Conservation (phyloP, 2,113 vertebrate genomes). For the Ceratotherium simum region DNA sequence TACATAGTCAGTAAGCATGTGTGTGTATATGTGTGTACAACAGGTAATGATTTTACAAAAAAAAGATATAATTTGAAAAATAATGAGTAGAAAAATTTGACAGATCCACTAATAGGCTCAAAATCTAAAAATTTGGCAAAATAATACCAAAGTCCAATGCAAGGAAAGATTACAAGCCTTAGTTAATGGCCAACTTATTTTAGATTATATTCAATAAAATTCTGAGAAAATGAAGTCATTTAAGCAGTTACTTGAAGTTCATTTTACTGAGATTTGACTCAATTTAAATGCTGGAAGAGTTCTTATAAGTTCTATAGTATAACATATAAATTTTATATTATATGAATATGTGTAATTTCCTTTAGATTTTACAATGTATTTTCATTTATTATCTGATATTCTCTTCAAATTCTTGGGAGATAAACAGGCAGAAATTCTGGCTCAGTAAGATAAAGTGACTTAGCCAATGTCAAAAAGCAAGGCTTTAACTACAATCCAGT, state of each 20-base stretch:
- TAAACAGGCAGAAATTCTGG: background rate
- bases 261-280: background rate
- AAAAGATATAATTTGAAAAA: background rate
- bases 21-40: background rate
- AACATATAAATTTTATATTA: background rate
- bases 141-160: background rate
- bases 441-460: background rate
- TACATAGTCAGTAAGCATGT: background rate
- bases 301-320: background rate
- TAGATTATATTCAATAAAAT: background rate
- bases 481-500: background rate
- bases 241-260: background rate
- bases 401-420: background rate
- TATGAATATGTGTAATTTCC: background rate
- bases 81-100: background rate
- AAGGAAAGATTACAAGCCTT: background rate
- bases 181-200: background rate
- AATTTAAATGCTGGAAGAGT: background rate
- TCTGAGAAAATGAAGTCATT: background rate
- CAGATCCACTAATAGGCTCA: background rate
- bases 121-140: background rate
- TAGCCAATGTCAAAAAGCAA: background rate
- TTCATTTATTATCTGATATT: background rate
- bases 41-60: background rate
- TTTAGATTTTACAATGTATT: background rate